These are phyloP conservation scores for Galerucella pusilla DNA, from an alignment of 2,888 invertebrate genomes.

Conservation along the genomic window DNA sequence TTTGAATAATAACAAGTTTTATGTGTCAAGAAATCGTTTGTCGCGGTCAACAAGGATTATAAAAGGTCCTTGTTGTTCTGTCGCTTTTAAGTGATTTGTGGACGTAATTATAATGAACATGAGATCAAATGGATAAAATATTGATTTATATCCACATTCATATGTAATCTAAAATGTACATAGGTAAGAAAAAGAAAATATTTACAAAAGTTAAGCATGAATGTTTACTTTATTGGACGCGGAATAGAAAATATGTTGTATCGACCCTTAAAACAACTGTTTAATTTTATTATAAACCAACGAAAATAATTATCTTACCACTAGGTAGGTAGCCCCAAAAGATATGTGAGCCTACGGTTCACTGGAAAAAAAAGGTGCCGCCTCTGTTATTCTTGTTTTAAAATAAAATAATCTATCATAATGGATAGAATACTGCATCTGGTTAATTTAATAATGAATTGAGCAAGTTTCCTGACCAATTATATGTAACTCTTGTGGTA, in stretches of 20 bases:
- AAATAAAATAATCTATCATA: too few relatives aligned
- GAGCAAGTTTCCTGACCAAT: too few relatives aligned
- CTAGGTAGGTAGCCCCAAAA: too few relatives aligned
- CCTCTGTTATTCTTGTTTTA: too few relatives aligned
- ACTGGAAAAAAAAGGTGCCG: too few relatives aligned
- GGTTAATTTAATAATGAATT: too few relatives aligned
- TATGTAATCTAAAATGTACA: slow-evolving; percentile 27
- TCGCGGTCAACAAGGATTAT: slow-evolving; percentile 45
- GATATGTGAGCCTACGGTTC: too few relatives aligned
- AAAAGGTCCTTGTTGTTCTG: slow-evolving; percentile 45
- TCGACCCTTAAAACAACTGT: too few relatives aligned
- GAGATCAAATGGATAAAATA: slow-evolving; percentile 34
- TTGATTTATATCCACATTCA: slow-evolving; percentile 28
- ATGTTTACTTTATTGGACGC: background rate
- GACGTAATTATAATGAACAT: slow-evolving; percentile 36
- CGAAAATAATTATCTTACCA: too few relatives aligned
- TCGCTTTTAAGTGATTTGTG: slow-evolving; percentile 40
- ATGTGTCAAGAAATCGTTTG: slow-evolving; percentile 39
- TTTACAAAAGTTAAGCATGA: background rate
- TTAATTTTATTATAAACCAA: too few relatives aligned
- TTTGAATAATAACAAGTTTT: slow-evolving; percentile 46
- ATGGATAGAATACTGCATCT: too few relatives aligned
- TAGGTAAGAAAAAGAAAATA: slow-evolving; percentile 7
- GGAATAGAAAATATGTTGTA: too few relatives aligned
- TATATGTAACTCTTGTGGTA: background rate